Conservation (phyloP, 2,113 vertebrate genomes). For the Tenrec ecaudatus region DNA sequence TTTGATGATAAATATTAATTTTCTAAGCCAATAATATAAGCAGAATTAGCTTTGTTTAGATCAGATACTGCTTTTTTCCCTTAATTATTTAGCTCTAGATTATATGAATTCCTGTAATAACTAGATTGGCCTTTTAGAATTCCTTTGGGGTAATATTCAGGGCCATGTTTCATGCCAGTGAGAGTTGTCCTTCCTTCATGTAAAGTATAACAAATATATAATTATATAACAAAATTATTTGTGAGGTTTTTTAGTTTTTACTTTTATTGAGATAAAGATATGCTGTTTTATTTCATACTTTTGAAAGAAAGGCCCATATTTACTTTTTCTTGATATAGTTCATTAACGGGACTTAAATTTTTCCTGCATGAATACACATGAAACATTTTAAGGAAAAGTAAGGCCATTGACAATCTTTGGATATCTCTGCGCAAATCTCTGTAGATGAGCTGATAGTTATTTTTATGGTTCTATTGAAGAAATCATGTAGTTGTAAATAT, state of each 20-base stretch:
- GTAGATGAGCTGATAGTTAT: neutral
- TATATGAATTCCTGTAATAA: neutral
- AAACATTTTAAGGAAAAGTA: conserved; percentile 23
- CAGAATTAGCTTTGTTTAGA: neutral
- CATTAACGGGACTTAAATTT: neutral
- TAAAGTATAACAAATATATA: too few species aligned
- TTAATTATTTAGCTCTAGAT: too few species aligned
- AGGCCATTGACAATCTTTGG: neutral
- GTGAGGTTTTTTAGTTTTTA: conserved; percentile 2
- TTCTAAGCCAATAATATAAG: conserved; percentile 46
- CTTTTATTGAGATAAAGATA: conserved; percentile 16
- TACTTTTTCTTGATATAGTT: neutral
- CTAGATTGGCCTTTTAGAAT: neutral
- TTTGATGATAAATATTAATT: conserved; percentile 34
- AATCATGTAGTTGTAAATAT: neutral
- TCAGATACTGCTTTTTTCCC: too few species aligned
- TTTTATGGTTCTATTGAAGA: neutral
- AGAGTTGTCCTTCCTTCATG: neutral
- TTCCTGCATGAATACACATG: neutral
- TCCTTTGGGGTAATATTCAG: neutral
- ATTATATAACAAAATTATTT: neutral
- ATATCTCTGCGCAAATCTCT: neutral
- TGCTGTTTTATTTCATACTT: conserved; percentile 36
- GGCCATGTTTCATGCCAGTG: neutral
- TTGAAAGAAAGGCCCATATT: conserved; percentile 7